phyloP scores from a whole-genome alignment of 2,888 invertebrate genomes.

The Callyntrura guangdongensis region DNA sequence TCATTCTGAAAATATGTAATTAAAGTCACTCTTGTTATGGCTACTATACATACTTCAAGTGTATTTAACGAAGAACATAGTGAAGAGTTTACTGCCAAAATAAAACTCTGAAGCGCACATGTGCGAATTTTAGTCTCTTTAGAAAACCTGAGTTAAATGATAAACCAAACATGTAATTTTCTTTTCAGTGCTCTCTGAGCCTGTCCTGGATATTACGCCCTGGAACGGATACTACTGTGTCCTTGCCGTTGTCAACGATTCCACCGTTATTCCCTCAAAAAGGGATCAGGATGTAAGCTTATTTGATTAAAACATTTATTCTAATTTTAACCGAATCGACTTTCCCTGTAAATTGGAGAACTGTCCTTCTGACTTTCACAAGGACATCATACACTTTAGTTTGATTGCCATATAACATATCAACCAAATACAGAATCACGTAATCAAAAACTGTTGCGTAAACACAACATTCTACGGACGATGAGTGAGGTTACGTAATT shows the following conservation, averaged over 20 bases:
- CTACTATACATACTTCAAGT: neutral
- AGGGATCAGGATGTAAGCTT: constrained; percentile 71
- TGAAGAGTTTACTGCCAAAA: too few species aligned
- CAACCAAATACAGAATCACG: neutral
- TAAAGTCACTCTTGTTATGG: neutral
- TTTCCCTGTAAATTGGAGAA: neutral
- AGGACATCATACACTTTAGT: too few species aligned
- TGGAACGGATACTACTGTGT: constrained; percentile 84
- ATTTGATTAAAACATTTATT: neutral
- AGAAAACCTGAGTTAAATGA: too few species aligned
- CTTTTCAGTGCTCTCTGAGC: constrained; percentile 63
- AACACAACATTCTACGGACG: too few species aligned
- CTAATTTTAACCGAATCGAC: neutral
- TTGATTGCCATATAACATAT: neutral
- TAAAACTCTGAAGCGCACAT: too few species aligned
- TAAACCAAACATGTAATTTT: neutral
- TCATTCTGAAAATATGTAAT: constrained; percentile 78
- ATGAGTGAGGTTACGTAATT: too few species aligned
- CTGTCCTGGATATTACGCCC: constrained; percentile 42
- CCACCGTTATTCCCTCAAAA: constrained; percentile 69
- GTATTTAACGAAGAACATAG: neutral
- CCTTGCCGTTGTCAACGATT: constrained; percentile 79
- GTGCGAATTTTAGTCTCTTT: too few species aligned
- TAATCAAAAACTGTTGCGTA: neutral
- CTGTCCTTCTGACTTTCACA: too few species aligned